phyloP scores from a whole-genome alignment of 2,113 vertebrate genomes.

The Calyptomena viridis region DNA sequence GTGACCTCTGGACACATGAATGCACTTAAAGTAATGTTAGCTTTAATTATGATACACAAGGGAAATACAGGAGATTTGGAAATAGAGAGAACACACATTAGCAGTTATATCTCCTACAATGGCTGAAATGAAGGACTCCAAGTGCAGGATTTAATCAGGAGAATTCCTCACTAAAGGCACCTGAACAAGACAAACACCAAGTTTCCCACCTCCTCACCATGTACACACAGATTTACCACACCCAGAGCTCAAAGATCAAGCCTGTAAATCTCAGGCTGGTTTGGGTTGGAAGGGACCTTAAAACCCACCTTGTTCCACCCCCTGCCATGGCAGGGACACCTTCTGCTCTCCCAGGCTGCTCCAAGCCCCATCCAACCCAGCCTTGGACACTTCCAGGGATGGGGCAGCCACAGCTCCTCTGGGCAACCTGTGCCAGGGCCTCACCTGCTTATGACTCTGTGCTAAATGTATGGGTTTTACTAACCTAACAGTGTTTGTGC shows the following conservation, averaged over 20 bases:
- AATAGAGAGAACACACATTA: background rate
- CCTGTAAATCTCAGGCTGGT: accelerated
- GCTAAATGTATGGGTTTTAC: background rate
- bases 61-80: background rate
- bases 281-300: background rate
- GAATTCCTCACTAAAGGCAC: background rate
- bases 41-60: background rate
- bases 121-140: background rate
- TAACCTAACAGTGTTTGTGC: background rate
- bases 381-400: background rate
- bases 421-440: background rate
- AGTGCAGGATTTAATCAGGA: background rate
- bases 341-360: background rate
- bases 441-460: background rate
- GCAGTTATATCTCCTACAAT: background rate
- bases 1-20: background rate
- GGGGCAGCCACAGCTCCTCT: background rate
- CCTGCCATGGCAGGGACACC: background rate
- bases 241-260: background rate
- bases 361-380: background rate
- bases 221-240: background rate
- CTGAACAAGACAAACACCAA: background rate
- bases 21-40: background rate
- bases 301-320: background rate
- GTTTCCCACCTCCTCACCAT: background rate